phyloP scores from a whole-genome alignment of 2,113 vertebrate genomes.

The Scartelaos histophorus region DNA sequence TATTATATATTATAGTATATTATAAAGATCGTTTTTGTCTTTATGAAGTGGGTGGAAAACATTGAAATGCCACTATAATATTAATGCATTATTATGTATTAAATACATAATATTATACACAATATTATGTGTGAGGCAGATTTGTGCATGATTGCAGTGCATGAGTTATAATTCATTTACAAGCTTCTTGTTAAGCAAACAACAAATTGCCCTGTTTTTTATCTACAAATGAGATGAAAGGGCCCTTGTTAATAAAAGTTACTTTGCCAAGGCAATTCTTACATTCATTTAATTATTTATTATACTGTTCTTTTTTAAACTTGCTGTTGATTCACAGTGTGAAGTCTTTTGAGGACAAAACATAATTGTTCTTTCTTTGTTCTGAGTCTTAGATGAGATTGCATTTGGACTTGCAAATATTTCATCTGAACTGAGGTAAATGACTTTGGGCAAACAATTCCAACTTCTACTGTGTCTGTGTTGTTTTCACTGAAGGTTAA shows the following conservation, averaged over 20 bases:
- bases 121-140: background rate
- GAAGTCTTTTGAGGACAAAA: conserved; percentile 10
- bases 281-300: background rate
- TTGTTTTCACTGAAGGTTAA: conserved; percentile 62
- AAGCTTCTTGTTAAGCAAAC: conserved; percentile 19
- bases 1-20: too few species aligned
- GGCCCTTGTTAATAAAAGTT: conserved; percentile 49
- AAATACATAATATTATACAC: background rate
- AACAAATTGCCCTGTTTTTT: conserved; percentile 54
- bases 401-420: conserved; percentile 69
- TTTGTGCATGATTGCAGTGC: background rate
- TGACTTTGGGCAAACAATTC: conserved; percentile 53
- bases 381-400: conserved; percentile 40
- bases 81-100: too few species aligned
- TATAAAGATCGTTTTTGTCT: background rate
- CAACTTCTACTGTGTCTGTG: conserved; percentile 41
- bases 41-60: background rate
- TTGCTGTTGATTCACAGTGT: conserved; percentile 14
- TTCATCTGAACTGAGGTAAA: conserved; percentile 57
- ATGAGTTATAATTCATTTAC: background rate
- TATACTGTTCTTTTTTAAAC: conserved; percentile 4
- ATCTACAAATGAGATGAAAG: conserved; percentile 59
- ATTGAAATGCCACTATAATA: background rate
- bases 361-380: conserved; percentile 52
- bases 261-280: conserved; percentile 35